phyloP scores from a whole-genome alignment of 2,113 vertebrate species.

The Urocynchramus pylzowi region DNA sequence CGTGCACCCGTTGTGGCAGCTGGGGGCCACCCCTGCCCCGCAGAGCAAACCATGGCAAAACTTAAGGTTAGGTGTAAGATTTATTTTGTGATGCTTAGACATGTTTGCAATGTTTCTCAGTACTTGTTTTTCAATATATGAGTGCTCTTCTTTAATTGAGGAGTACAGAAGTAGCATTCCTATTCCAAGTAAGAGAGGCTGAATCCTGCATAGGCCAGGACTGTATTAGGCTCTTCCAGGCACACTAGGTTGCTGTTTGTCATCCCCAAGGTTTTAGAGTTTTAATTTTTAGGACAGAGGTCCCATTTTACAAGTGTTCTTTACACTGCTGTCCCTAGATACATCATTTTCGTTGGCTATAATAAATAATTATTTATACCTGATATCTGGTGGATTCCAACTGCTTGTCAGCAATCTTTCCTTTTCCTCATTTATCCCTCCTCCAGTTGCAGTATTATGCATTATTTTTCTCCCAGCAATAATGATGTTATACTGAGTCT shows the following conservation, averaged over 20 bases:
- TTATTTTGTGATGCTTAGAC: background rate
- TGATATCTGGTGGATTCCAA: background rate
- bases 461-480: background rate
- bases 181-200: background rate
- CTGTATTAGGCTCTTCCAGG: background rate
- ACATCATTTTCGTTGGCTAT: background rate
- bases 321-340: background rate
- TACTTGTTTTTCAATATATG: background rate
- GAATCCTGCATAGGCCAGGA: background rate
- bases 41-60: no score
- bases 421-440: background rate
- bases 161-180: background rate
- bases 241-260: background rate
- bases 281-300: background rate
- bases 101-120: accelerated
- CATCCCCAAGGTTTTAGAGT: background rate
- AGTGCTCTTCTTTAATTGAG: background rate
- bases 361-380: background rate
- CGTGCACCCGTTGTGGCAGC: no score
- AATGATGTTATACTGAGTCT: background rate
- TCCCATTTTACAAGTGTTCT: background rate
- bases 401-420: background rate
- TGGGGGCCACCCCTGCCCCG: no score
- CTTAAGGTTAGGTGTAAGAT: background rate
- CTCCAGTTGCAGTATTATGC: background rate